These are phyloP conservation scores for Caenorhabditis sp. DNA, from an alignment of 2,888 invertebrate species.

Conservation along the genomic window DNA sequence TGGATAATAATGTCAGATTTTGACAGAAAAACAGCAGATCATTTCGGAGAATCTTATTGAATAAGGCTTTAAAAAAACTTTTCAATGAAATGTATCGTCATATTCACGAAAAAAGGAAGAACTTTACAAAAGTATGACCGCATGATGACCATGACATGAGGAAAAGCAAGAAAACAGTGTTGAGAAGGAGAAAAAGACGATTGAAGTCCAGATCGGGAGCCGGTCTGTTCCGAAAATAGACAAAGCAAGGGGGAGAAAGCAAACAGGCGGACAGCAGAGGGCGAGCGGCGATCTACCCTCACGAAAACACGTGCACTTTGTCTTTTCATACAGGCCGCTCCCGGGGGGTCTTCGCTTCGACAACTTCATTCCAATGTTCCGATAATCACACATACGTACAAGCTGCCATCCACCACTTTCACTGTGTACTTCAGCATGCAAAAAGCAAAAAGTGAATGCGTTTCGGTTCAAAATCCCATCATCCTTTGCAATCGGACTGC, in stretches of 20 bases:
- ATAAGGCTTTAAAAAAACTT: too few species aligned
- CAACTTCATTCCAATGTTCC: background rate
- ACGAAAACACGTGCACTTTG: conserved; percentile 58
- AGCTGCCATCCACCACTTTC: too few species aligned
- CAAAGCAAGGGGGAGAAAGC: background rate
- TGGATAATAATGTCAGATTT: too few species aligned
- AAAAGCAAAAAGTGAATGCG: background rate
- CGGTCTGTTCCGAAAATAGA: conserved; percentile 48
- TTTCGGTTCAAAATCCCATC: conserved; percentile 8
- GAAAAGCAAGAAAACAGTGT: conserved; percentile 4
- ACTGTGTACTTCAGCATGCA: conserved; percentile 4
- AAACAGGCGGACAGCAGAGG: background rate
- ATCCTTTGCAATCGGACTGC: background rate
- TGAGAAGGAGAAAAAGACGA: conserved; percentile 14
- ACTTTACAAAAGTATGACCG: too few species aligned
- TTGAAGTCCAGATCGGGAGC: conserved; percentile 48
- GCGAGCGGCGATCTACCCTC: conserved; percentile 42
- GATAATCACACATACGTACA: too few species aligned
- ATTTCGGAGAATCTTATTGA: too few species aligned
- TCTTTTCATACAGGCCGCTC: conserved; percentile 42
- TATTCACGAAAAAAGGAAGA: too few species aligned
- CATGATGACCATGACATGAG: conserved; percentile 15
- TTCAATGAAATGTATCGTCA: too few species aligned
- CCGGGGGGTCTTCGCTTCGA: background rate
- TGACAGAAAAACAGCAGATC: too few species aligned